Evolutionary conservation across 2,888 invertebrate species (phyloP).

Genomic region (Augochlorella aurata): DNA sequence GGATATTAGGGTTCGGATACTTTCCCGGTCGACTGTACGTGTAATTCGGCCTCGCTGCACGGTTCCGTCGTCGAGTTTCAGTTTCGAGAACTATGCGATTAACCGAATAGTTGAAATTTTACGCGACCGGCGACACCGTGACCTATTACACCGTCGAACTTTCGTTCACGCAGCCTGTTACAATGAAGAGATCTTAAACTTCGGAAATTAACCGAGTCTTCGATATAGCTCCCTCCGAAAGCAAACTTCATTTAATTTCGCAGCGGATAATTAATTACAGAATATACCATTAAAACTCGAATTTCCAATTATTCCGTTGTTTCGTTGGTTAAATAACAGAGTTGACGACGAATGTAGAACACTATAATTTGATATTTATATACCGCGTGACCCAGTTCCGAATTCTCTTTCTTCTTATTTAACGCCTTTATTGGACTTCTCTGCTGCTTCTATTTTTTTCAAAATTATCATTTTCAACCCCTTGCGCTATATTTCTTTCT

Average conservation of each 20-base stretch:
- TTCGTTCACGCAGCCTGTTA: background rate
- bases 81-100: slow-evolving; percentile 46
- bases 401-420: no score
- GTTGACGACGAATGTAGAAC: background rate
- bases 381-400: no score
- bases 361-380: background rate
- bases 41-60: background rate
- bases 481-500: no score
- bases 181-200: slow-evolving; percentile 1
- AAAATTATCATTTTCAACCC: no score
- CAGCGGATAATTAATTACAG: background rate
- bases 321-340: background rate
- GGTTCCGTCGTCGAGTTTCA: background rate
- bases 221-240: background rate
- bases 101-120: slow-evolving; percentile 40
- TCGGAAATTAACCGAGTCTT: background rate
- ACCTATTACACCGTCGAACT: background rate
- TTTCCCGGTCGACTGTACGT: background rate
- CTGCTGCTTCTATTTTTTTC: no score
- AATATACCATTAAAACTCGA: background rate
- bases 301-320: background rate
- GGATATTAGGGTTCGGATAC: background rate
- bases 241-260: background rate
- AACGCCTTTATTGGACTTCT: no score
- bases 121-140: background rate